Evolutionary conservation across 1,140 invertebrate species (phyloP).

Genomic region (Yoshiicerus persimilis): DNA sequence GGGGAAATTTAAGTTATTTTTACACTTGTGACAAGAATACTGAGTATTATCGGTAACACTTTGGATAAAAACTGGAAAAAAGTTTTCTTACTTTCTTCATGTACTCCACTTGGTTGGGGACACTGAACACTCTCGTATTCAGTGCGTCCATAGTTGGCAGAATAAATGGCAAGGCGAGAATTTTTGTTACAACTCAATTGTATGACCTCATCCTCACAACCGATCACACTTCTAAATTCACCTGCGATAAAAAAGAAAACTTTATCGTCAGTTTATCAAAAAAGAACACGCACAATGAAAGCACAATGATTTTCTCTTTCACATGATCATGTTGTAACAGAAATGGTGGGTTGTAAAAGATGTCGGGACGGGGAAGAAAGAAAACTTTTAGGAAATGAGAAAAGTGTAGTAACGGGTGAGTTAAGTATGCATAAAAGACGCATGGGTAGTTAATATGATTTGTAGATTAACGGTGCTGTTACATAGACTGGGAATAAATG

Average conservation of each 20-base stretch:
- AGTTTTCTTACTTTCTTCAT: slow-evolving; percentile 77
- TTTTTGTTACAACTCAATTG: slow-evolving; percentile 78
- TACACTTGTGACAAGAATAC: background rate
- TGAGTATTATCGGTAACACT: background rate
- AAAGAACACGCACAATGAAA: background rate
- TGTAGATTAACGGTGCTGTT: background rate
- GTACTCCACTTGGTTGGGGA: slow-evolving; percentile 78
- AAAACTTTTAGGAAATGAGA: background rate
- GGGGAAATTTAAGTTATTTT: background rate
- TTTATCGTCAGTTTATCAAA: background rate
- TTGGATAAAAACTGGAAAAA: background rate
- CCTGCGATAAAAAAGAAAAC: slow-evolving; percentile 60
- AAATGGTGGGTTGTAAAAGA: background rate
- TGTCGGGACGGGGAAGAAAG: no score
- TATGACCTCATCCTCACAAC: slow-evolving; percentile 84
- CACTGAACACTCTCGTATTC: slow-evolving; percentile 86
- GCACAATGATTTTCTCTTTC: background rate
- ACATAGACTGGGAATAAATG: background rate
- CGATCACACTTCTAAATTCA: slow-evolving; percentile 85
- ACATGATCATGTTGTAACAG: background rate
- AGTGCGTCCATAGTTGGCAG: slow-evolving; percentile 81
- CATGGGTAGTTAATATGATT: background rate
- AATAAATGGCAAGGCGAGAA: slow-evolving; percentile 80
- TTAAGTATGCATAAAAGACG: background rate
- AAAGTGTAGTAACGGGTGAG: background rate